These are phyloP conservation scores for Bombus cullumanus DNA, from an alignment of 1,140 invertebrate species.

Conservation along the genomic window DNA sequence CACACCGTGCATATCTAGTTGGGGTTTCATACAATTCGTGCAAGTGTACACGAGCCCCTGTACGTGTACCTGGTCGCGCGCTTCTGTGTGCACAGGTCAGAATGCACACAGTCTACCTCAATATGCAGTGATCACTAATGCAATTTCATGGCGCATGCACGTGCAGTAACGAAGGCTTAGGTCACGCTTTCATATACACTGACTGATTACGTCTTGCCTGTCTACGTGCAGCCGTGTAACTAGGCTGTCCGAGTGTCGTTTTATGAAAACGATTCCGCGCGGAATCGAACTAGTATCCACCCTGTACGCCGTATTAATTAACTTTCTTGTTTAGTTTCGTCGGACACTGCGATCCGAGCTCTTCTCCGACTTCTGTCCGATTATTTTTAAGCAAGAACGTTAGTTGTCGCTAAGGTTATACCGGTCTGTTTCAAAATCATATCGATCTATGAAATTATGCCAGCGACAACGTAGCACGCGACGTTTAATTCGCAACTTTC, in stretches of 20 bases:
- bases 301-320: constrained; percentile 1
- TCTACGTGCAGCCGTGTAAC: constrained; percentile 46
- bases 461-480: no score
- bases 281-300: background rate
- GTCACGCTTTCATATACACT: constrained; percentile 63
- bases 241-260: constrained; percentile 36
- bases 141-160: constrained; percentile 66
- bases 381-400: background rate
- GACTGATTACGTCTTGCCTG: constrained; percentile 67
- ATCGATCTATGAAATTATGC: no score
- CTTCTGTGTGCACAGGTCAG: constrained; percentile 49
- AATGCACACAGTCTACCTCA: constrained; percentile 59
- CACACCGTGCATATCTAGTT: constrained; percentile 55
- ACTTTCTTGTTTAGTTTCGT: constrained; percentile 18
- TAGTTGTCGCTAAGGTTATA: no score
- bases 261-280: constrained; percentile 38
- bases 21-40: constrained; percentile 54
- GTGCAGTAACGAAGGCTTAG: constrained; percentile 70
- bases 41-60: constrained; percentile 27
- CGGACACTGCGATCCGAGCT: background rate
- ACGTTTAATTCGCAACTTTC: no score
- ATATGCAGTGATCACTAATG: constrained; percentile 67
- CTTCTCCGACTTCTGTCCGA: background rate
- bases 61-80: constrained; percentile 15
- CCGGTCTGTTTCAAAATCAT: no score